Base-by-base conservation (phyloP, 1,140 invertebrate species). In the Scaptomyza hsui region DNA sequence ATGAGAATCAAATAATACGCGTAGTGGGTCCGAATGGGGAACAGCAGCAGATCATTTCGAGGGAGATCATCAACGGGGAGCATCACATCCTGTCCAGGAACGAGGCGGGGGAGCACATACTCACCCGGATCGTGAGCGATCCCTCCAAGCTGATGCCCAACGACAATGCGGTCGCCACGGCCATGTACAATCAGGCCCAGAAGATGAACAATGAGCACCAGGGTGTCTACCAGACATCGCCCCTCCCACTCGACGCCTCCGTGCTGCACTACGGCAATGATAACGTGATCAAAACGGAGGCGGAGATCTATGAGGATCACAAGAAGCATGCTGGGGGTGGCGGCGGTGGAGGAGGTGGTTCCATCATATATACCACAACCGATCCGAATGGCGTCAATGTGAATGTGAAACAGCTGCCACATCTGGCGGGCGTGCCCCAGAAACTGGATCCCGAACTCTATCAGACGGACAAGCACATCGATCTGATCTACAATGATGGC, bases 401-500 rank as follows among this genome's bases (percentile, higher is more conserved):
- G 92, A 93, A 47, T 93, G 93, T 65, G 71, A 93, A 89, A 82
- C 92, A 60, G 91, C 92, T 76, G 92, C 94, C 70, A 92, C 94
- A 91, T 92, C 93, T 78, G 74, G 92, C 94, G 2, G 61, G 24
- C 4, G 81, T 91, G 64, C 71, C 85, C 5, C 67, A 90, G 47
- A 91, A 91, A 44, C 62, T 91, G 3, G 89, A 91, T 51, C 82
- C 89, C 26, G 89, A 91, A 10, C 52, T 91, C 5, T 91, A 90
- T 61, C 85, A 88, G 44, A 59, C 79, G 29, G 89, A 91, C 57
- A 91, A 91, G 47, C 89, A 91, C 64, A 95, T 96, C 76, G 95
- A 96, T 92, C 91, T 96, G 56, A 96, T 96, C 75, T 96, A 96
- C 90, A 95, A 96, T 82, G 95, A 96, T 73, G 95, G 95, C 21